Base-by-base conservation (phyloP, 2,888 invertebrate species). In the Latrodectus hesperus region DNA sequence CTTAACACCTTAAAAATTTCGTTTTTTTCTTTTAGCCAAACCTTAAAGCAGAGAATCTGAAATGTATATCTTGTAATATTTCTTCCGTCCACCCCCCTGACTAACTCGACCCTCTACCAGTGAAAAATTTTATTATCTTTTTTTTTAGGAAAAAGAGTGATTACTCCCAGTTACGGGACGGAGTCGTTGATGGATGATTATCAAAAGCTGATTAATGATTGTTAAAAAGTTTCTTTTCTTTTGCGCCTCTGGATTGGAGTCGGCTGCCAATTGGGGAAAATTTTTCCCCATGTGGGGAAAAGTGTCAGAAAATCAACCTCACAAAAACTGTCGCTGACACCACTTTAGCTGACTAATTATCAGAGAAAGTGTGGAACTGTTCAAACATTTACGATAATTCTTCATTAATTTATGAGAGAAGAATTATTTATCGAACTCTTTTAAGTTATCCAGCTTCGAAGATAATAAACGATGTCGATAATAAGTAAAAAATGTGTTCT, bases 341-440 rank as follows among this genome's bases (percentile, higher is more conserved):
- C 60, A 60, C n/a, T 60, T 60, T 60, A 60, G 60, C 12, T 16
- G 60, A 60, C 60, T 60, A 60, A 60, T 60, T 60, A 60, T 60
- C 60, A 60, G 60, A 60, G 12, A 60, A n/a, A n/a, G 60, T 60
- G 60, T 12, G 38, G 38, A 38, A 38, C 12, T 60, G 60, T 16
- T 60, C 60, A 60, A 60, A 60, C 60, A 60, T 60, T 60, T 60
- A 60, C n/a, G 60, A n/a, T 60, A 60, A 60, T 60, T 60, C 60
- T 16, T 60, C n/a, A 60, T n/a, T 60, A 60, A 60, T n/a, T 6
- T 60, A 60, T 60, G 60, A 60, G 60, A n/a, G n/a, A 16, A 16
- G 12, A 8, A 60, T 60, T 16, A 60, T 60, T 60, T 60, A 60
- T 60, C n/a, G 60, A 60, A 60, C 60, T 60, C 60, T 60, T 16